phyloP scores from a whole-genome alignment of 1,140 invertebrate species.

The Plectrocnemia conspersa region DNA sequence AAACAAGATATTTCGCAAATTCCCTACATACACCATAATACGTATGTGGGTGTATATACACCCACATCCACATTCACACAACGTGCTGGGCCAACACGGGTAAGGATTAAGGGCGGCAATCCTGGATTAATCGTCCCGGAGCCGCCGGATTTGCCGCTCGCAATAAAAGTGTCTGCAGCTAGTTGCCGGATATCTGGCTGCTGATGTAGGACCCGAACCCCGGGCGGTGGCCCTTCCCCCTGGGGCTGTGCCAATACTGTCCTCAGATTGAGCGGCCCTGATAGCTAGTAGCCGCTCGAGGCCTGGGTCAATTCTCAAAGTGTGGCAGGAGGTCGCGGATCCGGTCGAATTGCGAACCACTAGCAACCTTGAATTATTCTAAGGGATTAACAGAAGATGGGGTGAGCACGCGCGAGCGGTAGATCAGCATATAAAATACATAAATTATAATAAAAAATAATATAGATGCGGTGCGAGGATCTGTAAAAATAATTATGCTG shows the following conservation, averaged over 20 bases:
- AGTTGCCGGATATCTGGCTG: slow-evolving; percentile 33
- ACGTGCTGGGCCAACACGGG: slow-evolving; percentile 41
- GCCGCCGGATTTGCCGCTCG: slow-evolving; percentile 48
- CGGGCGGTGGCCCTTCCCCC: slow-evolving; percentile 46
- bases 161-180: slow-evolving; percentile 52
- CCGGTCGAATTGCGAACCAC: too few species aligned
- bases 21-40: too few species aligned
- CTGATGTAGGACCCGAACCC: slow-evolving; percentile 40
- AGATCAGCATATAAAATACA: too few species aligned
- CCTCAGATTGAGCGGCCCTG: slow-evolving; percentile 18
- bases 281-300: slow-evolving; percentile 20
- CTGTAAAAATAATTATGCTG: too few species aligned
- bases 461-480: not conserved
- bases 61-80: slow-evolving; percentile 18
- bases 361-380: not conserved
- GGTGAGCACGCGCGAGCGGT: too few species aligned
- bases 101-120: slow-evolving; percentile 53
- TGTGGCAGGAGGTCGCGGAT: too few species aligned
- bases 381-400: too few species aligned
- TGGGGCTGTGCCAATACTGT: slow-evolving; percentile 16
- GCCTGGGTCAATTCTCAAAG: not conserved
- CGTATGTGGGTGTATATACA: too few species aligned
- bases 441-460: not conserved
- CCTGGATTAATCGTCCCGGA: slow-evolving; percentile 48
- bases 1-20: too few species aligned